Evolutionary conservation across 2,113 vertebrate genomes (phyloP), one percentile per base, ranked within the genome.

Genomic region (Dicaeum eximium): DNA sequence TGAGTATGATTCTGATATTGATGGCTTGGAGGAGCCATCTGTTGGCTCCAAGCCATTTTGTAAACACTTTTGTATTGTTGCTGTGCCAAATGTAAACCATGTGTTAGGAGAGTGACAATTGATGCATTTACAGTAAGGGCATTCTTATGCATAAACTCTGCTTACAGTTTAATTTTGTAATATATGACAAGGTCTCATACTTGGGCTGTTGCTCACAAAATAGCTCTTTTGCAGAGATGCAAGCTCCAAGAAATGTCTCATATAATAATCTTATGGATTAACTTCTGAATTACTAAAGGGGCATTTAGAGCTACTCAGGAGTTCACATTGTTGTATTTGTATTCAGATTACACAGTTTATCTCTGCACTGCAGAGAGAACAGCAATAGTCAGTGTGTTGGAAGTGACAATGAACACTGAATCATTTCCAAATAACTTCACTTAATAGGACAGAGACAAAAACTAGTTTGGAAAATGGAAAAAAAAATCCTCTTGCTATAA

Each of bases 41-140:
- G 60, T 90, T 97, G 94, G 95, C 86, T 71, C 65, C 38, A 53
- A 69, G 62, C 88, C 92, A 86, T 40, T 88, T 92, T 92, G 35
- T 84, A 94, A 92, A 74, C 11, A 20, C 67, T 92, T 94, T 93
- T 80, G 40, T 86, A 88, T 96, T 94, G 86, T 92, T 92, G 62
- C 77, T 83, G 35, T 94, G 83, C 72, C 80, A 93, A 86, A 93
- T 94, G n/a, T 91, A 61, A 95, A 95, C 95, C 95, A 87, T 38
- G 60, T 94, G 94, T 90, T 95, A 86, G 82, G 61, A 74, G 88
- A 93, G 45, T 92, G 80, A 77, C 64, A 83, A 61, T 69, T 47
- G 64, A 13, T 84, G 38, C 27, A 17, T 80, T 93, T 92, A 57
- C 31, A 80, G 19, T 77, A 88, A 88, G 54, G 69, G 19, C 47